Percentiles rank a stretch among this genome's conserved stretches.
phyloP scores from a whole-genome alignment of 2,113 vertebrate genomes.

The Struthio camelus region DNA sequence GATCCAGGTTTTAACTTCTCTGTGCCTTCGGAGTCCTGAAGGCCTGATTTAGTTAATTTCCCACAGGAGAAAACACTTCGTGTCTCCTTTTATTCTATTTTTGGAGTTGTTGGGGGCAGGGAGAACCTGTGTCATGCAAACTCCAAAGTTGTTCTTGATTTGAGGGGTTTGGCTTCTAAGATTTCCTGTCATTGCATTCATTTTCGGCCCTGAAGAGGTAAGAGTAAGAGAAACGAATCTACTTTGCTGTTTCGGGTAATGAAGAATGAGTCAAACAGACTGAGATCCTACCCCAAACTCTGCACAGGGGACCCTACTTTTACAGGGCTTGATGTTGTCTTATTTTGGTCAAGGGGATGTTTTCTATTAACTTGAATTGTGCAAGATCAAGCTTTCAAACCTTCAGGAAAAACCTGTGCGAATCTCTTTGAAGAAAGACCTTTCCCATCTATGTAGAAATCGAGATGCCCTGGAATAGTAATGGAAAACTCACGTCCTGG shows the following conservation, averaged over 20 bases:
- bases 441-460: not conserved
- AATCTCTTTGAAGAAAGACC: not conserved
- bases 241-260: not conserved
- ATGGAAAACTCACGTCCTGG: not conserved
- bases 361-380: not conserved
- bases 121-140: not conserved
- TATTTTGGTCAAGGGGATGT: not conserved
- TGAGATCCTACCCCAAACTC: not conserved
- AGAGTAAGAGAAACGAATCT: not conserved
- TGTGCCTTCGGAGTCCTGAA: not conserved
- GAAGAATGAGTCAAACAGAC: not conserved
- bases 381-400: not conserved
- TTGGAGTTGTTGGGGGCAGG: not conserved
- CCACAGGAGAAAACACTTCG: not conserved
- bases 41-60: not conserved
- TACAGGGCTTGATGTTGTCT: not conserved
- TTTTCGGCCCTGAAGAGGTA: not conserved
- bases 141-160: not conserved
- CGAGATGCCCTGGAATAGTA: not conserved
- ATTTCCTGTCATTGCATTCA: not conserved
- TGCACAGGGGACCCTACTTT: rapidly evolving
- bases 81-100: not conserved
- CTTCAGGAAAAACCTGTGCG: not conserved
- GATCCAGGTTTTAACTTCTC: not conserved
- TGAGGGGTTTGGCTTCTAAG: not conserved